A percentile compares a stretch with the other conserved stretches of the same genome.
Evolutionary conservation across 2,888 invertebrate species (phyloP).

Genomic region (Drosophila macrospina): DNA sequence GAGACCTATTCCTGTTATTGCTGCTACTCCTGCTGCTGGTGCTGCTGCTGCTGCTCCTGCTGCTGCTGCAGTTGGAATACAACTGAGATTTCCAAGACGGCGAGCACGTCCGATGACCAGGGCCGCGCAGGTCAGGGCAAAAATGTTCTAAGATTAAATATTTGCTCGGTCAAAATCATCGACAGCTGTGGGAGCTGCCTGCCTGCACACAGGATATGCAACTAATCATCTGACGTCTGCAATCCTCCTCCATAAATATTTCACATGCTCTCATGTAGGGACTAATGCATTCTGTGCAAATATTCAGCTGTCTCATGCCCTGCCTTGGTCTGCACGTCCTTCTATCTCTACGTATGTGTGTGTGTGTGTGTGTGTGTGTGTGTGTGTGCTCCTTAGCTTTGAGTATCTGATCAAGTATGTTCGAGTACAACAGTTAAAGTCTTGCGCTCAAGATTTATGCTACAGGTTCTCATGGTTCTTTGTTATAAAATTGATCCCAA

Average conservation of each 20-base stretch:
- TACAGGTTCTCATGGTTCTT: background rate
- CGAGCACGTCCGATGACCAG: constrained; percentile 52
- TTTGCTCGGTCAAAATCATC: constrained; percentile 73
- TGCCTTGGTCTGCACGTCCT: constrained; percentile 5
- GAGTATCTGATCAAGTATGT: constrained; percentile 12
- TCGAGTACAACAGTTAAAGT: background rate
- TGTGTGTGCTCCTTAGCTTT: background rate
- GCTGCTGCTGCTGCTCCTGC: constrained; percentile 41
- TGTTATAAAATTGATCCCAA: no score
- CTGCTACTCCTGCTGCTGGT: constrained; percentile 40
- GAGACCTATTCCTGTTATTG: constrained; percentile 23
- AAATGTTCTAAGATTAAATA: constrained; percentile 73
- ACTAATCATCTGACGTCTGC: constrained; percentile 74
- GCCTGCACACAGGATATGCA: constrained; percentile 61
- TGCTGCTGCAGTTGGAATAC: constrained; percentile 47
- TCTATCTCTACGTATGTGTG: background rate
- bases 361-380: background rate
- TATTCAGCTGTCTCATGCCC: constrained; percentile 38
- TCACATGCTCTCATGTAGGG: constrained; percentile 67
- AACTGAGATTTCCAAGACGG: constrained; percentile 75
- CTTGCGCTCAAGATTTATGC: background rate
- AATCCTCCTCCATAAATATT: constrained; percentile 71
- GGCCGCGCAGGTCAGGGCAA: constrained; percentile 27
- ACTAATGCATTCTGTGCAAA: constrained; percentile 70
- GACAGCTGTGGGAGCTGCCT: constrained; percentile 50